A percentile compares a stretch with the other conserved stretches of the same genome.
phyloP scores from a whole-genome alignment of 2,797 vertebrate genomes.

The Spea hammondii region DNA sequence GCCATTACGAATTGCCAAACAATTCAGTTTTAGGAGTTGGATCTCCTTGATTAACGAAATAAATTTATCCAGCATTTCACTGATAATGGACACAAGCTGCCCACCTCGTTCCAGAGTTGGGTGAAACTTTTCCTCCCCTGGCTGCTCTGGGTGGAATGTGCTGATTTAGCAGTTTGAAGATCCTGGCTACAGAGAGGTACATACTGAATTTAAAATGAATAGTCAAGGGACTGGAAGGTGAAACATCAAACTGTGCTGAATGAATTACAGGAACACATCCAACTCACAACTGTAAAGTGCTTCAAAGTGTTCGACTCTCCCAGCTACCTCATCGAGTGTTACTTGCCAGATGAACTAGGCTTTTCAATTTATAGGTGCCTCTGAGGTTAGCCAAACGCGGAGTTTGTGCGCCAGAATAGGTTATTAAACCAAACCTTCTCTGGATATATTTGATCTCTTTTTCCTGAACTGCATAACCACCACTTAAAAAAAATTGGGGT shows the following conservation, averaged over 20 bases:
- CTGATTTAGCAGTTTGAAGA: slow-evolving; percentile 12
- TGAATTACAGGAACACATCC: slow-evolving; percentile 21
- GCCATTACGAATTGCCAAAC: background rate
- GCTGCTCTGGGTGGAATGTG: slow-evolving; percentile 14
- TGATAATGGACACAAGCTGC: background rate
- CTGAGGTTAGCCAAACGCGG: background rate
- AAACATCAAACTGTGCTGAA: slow-evolving; percentile 2
- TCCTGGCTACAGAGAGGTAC: background rate
- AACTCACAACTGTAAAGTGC: slow-evolving; percentile 1
- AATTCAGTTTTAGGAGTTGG: background rate
- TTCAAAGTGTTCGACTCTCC: background rate
- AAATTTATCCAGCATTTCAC: background rate
- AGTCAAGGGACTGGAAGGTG: slow-evolving; percentile 1
- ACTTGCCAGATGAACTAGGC: background rate
- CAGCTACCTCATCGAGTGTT: background rate
- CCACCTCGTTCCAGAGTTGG: background rate
- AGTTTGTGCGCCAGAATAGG: background rate
- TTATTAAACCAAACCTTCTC: background rate
- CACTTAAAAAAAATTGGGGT: background rate
- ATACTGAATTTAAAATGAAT: background rate
- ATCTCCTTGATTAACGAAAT: background rate
- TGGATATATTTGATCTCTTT: background rate
- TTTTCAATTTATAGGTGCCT: slow-evolving; percentile 1
- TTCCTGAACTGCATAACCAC: slow-evolving; percentile 6
- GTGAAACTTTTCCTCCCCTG: background rate